These are phyloP conservation scores for Peromyscus maniculatus DNA, from an alignment of 2,113 vertebrate genomes.

Conservation along the genomic window DNA sequence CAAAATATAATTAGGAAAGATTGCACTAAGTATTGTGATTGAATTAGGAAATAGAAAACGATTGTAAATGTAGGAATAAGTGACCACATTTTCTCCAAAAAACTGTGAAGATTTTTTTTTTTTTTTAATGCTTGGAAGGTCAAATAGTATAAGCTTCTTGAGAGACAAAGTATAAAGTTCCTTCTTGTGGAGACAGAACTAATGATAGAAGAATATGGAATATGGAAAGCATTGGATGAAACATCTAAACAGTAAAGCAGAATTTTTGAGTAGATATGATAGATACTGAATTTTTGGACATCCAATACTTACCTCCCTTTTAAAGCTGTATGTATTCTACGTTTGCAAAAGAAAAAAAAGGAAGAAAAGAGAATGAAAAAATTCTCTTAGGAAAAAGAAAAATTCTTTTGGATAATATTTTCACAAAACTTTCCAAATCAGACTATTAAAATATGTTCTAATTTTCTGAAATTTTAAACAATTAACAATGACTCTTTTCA, in stretches of 20 bases:
- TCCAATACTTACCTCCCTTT: conserved; percentile 36
- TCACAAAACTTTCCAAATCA: conserved; percentile 34
- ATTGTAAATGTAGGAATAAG: neutral
- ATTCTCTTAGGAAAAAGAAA: neutral
- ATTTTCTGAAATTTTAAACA: conserved; percentile 67
- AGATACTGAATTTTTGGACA: conserved; percentile 35
- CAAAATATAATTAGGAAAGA: conserved; percentile 70
- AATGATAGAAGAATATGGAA: conserved; percentile 31
- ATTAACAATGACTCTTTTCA: conserved; percentile 12
- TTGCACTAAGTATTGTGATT: conserved; percentile 20
- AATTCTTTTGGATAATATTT: conserved; percentile 9
- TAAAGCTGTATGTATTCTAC: neutral
- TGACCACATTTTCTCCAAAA: conserved; percentile 66
- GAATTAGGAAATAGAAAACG: conserved; percentile 40
- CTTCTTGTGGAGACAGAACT: conserved; percentile 49
- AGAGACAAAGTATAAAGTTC: conserved; percentile 55
- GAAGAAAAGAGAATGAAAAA: neutral
- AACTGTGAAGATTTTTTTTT: neutral
- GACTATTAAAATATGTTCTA: conserved; percentile 43
- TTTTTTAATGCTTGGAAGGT: conserved; percentile 40
- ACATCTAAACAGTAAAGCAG: conserved; percentile 47
- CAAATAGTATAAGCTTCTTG: conserved; percentile 57
- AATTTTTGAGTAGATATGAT: conserved; percentile 40
- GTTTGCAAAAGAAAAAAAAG: neutral
- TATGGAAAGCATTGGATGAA: conserved; percentile 18